A percentile compares a stretch with the other conserved stretches of the same genome.
Evolutionary conservation across 2,797 vertebrate genomes (phyloP).

Genomic region (Antrozous pallidus): DNA sequence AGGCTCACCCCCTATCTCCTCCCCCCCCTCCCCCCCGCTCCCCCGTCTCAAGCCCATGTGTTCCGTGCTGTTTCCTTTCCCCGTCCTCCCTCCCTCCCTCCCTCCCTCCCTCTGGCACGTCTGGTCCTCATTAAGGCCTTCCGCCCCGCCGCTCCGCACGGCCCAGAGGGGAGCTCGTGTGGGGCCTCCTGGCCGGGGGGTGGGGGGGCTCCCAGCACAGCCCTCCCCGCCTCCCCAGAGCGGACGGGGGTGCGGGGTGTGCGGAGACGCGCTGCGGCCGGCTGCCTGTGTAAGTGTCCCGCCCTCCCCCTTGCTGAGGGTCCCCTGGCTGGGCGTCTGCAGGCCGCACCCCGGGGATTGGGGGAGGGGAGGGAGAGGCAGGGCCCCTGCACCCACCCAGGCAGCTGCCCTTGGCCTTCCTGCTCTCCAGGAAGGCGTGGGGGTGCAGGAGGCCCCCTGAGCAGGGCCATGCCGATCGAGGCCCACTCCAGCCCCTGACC

Average conservation of each 20-base stretch:
- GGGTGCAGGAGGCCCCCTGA: neutral
- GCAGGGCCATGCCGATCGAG: accelerated
- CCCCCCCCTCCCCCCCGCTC: neutral
- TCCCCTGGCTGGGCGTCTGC: neutral
- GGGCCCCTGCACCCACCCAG: accelerated
- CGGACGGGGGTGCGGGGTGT: neutral
- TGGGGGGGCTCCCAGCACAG: neutral
- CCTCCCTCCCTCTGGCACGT: neutral
- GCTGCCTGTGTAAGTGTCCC: neutral
- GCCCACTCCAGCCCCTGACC: accelerated
- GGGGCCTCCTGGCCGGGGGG: neutral
- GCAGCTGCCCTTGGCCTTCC: neutral
- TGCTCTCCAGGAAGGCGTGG: too few species aligned
- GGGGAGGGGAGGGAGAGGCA: neutral
- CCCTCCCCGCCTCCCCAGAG: neutral
- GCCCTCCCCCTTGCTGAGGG: accelerated
- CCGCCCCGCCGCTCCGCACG: neutral
- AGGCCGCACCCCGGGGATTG: neutral
- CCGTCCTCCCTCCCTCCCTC: too few species aligned
- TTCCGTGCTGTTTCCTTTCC: neutral
- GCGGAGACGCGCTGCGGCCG: neutral
- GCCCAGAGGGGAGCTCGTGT: neutral
- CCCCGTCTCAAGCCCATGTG: accelerated
- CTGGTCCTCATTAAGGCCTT: slow-evolving; percentile 59
- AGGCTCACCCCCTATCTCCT: too few species aligned